A percentile compares a stretch with the other conserved stretches of the same genome.
phyloP scores from a whole-genome alignment of 2,888 invertebrate species.

The Lapara coniferarum region DNA sequence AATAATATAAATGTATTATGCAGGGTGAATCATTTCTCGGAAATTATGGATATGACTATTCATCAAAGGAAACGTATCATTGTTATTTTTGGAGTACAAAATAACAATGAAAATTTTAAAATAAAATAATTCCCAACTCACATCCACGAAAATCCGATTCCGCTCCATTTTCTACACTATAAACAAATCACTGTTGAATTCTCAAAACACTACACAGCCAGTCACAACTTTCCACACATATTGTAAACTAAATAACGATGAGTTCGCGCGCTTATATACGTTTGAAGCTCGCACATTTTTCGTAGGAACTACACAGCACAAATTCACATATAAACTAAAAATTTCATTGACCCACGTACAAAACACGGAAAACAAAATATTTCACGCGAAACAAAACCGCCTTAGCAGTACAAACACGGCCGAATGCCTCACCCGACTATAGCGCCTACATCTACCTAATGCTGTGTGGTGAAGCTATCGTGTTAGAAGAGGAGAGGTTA shows the following conservation, averaged over 20 bases:
- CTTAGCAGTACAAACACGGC: conserved; percentile 19
- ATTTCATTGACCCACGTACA: conserved; percentile 26
- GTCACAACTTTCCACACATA: conserved; percentile 66
- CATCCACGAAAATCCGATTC: conserved; percentile 18
- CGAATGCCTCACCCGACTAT: conserved; percentile 22
- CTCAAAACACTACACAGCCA: conserved; percentile 52
- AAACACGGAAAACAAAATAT: conserved; percentile 23
- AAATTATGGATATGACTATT: conserved; percentile 8
- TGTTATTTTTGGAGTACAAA: conserved; percentile 4
- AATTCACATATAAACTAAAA: conserved; percentile 27
- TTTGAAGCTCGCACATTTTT: conserved; percentile 14
- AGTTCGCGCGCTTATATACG: conserved; percentile 44
- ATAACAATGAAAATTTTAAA: neutral
- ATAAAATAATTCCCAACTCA: neutral
- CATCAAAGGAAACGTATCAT: conserved; percentile 7
- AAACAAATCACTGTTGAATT: conserved; percentile 24
- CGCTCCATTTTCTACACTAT: conserved; percentile 22
- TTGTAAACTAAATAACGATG: conserved; percentile 49
- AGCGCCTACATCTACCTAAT: conserved; percentile 38
- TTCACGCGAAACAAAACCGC: conserved; percentile 10
- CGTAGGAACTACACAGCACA: conserved; percentile 23
- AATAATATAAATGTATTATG: neutral
- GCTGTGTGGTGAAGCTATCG: conserved; percentile 45
- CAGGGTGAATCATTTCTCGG: conserved; percentile 12
- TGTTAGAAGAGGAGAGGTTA: conserved; percentile 52